Evolutionary conservation across 2,888 invertebrate species (phyloP).

Genomic region (Drosophila vallismaia): DNA sequence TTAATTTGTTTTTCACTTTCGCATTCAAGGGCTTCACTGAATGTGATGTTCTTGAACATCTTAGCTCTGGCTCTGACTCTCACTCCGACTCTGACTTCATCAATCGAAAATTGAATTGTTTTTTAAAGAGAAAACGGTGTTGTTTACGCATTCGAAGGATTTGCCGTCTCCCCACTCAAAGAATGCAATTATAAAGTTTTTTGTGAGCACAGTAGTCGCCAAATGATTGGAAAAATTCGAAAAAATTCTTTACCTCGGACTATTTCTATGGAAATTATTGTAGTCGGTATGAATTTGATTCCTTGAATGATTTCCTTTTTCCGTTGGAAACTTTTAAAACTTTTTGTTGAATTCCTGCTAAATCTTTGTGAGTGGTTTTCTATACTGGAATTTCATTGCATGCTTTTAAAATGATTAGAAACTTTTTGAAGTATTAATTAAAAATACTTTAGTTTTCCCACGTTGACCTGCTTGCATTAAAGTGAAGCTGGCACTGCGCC

Average conservation of each 20-base stretch:
- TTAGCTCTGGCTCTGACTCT: neutral
- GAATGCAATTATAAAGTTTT: conserved; percentile 10
- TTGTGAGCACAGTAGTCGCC: neutral
- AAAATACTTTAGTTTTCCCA: neutral
- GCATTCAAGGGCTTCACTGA: conserved; percentile 1
- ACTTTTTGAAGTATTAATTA: neutral
- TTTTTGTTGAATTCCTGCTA: neutral
- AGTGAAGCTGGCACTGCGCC: neutral
- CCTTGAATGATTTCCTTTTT: neutral
- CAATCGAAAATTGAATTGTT: conserved; percentile 9
- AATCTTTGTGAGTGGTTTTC: neutral
- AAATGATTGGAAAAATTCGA: neutral
- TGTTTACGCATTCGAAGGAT: neutral
- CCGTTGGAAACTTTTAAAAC: neutral
- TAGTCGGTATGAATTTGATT: neutral
- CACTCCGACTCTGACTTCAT: neutral
- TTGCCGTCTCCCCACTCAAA: too few relatives aligned
- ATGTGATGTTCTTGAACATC: conserved; percentile 4
- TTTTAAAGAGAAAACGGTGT: neutral
- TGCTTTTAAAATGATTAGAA: neutral
- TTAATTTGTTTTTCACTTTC: conserved; percentile 29
- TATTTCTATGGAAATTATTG: neutral
- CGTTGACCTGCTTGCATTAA: neutral
- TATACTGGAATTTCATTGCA: neutral
- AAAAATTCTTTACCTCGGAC: neutral